phyloP scores from a whole-genome alignment of 2,888 invertebrate species.

The Meteorus cinctellus region DNA sequence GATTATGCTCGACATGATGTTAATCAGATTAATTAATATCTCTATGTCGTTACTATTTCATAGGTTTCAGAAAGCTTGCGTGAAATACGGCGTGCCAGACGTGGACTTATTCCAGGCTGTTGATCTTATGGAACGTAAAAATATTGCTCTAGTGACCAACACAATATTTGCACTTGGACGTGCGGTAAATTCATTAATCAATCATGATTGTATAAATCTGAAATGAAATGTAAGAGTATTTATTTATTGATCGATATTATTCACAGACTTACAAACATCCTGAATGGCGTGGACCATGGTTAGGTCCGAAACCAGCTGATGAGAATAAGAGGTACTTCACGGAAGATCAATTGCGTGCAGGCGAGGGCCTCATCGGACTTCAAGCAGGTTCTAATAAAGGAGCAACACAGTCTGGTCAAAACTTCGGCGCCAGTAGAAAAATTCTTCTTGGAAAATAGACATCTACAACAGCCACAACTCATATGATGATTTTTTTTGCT shows the following conservation, averaged over 20 bases:
- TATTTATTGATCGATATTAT: not conserved
- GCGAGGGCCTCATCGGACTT: conserved; percentile 88
- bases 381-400: conserved; percentile 92
- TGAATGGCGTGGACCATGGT: conserved; percentile 86
- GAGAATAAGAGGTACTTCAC: conserved; percentile 79
- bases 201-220: not conserved
- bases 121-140: conserved; percentile 93
- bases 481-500: not conserved
- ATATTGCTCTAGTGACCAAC: conserved; percentile 89
- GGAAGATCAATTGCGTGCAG: conserved; percentile 80
- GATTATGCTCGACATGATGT: not conserved
- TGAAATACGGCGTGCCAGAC: conserved; percentile 88
- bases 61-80: conserved; percentile 88
- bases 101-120: conserved; percentile 93
- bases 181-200: conserved; percentile 77
- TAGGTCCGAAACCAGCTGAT: conserved; percentile 91
- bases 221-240: not conserved
- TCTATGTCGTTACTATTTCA: conserved; percentile 37
- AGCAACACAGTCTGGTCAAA: conserved; percentile 90
- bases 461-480: not conserved
- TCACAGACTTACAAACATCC: conserved; percentile 85
- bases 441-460: conserved; percentile 84
- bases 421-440: conserved; percentile 88
- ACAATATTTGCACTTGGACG: conserved; percentile 92
- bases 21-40: not conserved